Evolutionary conservation across 2,888 invertebrate species (phyloP).

Genomic region (Chrysina gloriosa): DNA sequence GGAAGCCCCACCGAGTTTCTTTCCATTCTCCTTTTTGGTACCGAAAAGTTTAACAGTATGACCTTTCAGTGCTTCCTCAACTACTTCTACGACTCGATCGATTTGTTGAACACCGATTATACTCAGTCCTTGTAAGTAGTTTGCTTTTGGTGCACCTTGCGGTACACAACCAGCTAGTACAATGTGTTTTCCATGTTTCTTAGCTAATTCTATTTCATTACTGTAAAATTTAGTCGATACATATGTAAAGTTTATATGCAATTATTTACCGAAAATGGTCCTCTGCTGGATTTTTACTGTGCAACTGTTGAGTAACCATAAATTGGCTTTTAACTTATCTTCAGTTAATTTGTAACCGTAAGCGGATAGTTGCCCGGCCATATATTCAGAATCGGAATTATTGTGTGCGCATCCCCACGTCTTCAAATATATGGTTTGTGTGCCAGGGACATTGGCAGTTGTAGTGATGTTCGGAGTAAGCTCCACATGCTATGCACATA

Average conservation of each 20-base stretch:
- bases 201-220: slow-evolving; percentile 86
- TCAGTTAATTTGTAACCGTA: slow-evolving; percentile 89
- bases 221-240: slow-evolving; percentile 60
- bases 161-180: slow-evolving; percentile 99
- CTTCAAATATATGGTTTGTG: slow-evolving; percentile 85
- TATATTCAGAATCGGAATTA: slow-evolving; percentile 97
- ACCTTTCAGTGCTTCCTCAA: slow-evolving; percentile 97
- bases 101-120: slow-evolving; percentile 99
- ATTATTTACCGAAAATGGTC: slow-evolving; percentile 80
- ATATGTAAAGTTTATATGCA: background rate
- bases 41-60: slow-evolving; percentile 68
- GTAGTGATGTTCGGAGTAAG: slow-evolving; percentile 44
- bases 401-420: slow-evolving; percentile 99
- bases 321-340: slow-evolving; percentile 83
- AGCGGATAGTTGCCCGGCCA: slow-evolving; percentile 93
- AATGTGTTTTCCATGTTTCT: slow-evolving; percentile 80
- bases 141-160: slow-evolving; percentile 86
- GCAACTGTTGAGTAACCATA: slow-evolving; percentile 97
- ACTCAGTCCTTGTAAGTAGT: slow-evolving; percentile 81
- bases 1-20: slow-evolving; percentile 88
- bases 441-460: slow-evolving; percentile 71
- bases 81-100: slow-evolving; percentile 95
- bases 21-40: slow-evolving; percentile 83
- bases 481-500: slow-evolving; percentile 24
- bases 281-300: slow-evolving; percentile 97